Evolutionary conservation across 2,888 invertebrate species (phyloP).

Genomic region (Eubasilissa splendida): DNA sequence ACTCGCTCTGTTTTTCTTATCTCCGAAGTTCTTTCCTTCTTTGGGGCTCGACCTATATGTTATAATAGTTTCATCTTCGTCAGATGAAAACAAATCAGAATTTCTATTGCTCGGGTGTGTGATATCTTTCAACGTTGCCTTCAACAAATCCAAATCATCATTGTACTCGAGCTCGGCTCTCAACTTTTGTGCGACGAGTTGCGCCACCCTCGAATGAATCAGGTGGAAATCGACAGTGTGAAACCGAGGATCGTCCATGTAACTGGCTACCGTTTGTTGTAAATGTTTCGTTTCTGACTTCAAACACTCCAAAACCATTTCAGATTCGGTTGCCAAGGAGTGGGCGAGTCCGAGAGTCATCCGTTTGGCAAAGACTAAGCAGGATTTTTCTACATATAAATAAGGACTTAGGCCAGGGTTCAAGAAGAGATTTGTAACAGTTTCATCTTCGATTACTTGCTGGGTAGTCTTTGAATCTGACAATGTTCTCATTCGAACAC

Average conservation of each 20-base stretch:
- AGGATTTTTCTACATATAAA: slow-evolving; percentile 74
- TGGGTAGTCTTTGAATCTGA: slow-evolving; percentile 37
- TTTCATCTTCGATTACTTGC: slow-evolving; percentile 44
- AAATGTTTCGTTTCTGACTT: slow-evolving; percentile 80
- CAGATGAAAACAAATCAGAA: slow-evolving; percentile 73
- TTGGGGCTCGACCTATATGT: slow-evolving; percentile 65
- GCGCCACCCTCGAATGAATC: slow-evolving; percentile 78
- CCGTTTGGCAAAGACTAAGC: slow-evolving; percentile 80
- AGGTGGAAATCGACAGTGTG: slow-evolving; percentile 76
- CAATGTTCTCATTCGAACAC: slow-evolving; percentile 15
- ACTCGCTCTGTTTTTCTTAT: slow-evolving; percentile 62
- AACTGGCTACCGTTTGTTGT: slow-evolving; percentile 78
- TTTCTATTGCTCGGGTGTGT: slow-evolving; percentile 66
- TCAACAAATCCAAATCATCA: slow-evolving; percentile 66
- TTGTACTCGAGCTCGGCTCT: slow-evolving; percentile 67
- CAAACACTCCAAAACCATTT: slow-evolving; percentile 74
- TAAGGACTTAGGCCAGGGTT: slow-evolving; percentile 65
- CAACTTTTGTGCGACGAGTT: slow-evolving; percentile 75
- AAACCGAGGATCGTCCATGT: slow-evolving; percentile 80
- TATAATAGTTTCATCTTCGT: slow-evolving; percentile 71
- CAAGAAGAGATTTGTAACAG: slow-evolving; percentile 44
- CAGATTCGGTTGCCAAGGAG: slow-evolving; percentile 72
- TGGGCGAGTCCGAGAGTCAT: slow-evolving; percentile 77
- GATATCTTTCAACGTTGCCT: slow-evolving; percentile 66
- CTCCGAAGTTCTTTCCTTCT: slow-evolving; percentile 56